Evolutionary conservation across 2,113 vertebrate species (phyloP).

Genomic region (Siniperca knerii): DNA sequence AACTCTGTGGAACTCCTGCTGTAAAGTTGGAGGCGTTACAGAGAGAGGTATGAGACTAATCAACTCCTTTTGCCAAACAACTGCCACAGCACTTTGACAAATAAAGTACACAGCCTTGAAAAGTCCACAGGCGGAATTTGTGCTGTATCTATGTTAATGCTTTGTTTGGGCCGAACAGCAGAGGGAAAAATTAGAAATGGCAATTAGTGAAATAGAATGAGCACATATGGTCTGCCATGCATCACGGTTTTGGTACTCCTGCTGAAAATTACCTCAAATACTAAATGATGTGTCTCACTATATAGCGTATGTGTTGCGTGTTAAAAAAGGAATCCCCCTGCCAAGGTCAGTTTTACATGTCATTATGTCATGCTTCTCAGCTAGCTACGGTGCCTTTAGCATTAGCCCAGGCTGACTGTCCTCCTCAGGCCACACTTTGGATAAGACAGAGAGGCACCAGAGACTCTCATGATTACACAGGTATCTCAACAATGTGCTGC

Average conservation of each 20-base stretch:
- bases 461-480: slow-evolving; percentile 61
- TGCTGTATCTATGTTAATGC: slow-evolving; percentile 58
- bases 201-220: slow-evolving; percentile 54
- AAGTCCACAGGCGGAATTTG: slow-evolving; percentile 35
- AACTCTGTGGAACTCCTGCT: slow-evolving; percentile 56
- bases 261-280: slow-evolving; percentile 48
- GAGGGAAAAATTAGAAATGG: slow-evolving; percentile 55
- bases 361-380: slow-evolving; percentile 34
- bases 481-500: slow-evolving; percentile 73
- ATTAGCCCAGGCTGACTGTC: slow-evolving; percentile 14
- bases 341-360: slow-evolving; percentile 56
- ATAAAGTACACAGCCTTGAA: slow-evolving; percentile 59
- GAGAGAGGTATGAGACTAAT: slow-evolving; percentile 63
- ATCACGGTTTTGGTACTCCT: slow-evolving; percentile 38
- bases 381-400: not conserved
- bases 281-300: slow-evolving; percentile 51
- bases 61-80: slow-evolving; percentile 68
- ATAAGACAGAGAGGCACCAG: slow-evolving; percentile 57
- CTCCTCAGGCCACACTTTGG: slow-evolving; percentile 40
- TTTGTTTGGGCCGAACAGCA: slow-evolving; percentile 37
- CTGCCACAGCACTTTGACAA: slow-evolving; percentile 67
- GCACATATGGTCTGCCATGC: slow-evolving; percentile 35
- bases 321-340: slow-evolving; percentile 37
- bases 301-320: slow-evolving; percentile 40
- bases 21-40: slow-evolving; percentile 63